phyloP scores from a whole-genome alignment of 2,113 vertebrate species.

The Neomonachus schauinslandi region DNA sequence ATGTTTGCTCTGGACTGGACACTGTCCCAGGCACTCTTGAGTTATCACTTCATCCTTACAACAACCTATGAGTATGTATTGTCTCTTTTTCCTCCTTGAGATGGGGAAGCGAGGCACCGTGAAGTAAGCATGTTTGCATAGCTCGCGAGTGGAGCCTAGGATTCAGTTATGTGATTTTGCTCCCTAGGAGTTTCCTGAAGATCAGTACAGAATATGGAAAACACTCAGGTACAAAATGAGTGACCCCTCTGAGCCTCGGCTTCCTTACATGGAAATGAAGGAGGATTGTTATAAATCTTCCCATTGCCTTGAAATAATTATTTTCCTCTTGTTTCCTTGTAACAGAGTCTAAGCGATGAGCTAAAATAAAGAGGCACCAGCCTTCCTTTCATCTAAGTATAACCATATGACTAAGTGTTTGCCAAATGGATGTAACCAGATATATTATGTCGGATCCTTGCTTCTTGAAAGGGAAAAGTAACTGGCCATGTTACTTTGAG shows the following conservation, averaged over 20 bases:
- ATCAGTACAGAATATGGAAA: not conserved
- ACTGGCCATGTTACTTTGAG: too few species aligned
- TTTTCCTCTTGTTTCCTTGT: not conserved
- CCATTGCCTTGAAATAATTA: too few species aligned
- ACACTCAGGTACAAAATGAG: not conserved
- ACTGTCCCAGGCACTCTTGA: not conserved
- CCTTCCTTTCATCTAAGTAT: not conserved
- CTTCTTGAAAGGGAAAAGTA: not conserved
- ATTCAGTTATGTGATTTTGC: too few species aligned
- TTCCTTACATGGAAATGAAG: not conserved
- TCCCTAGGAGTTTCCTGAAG: not conserved
- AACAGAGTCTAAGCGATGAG: not conserved
- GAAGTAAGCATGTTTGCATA: fast-evolving
- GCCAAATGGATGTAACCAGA: not conserved
- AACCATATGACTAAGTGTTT: not conserved
- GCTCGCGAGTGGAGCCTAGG: fast-evolving
- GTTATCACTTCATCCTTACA: not conserved
- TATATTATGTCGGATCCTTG: not conserved
- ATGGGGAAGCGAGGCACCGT: not conserved
- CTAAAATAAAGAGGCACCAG: not conserved
- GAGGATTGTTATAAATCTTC: not conserved
- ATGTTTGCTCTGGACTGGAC: too few species aligned
- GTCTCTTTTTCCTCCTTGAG: not conserved
- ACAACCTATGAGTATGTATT: too few species aligned
- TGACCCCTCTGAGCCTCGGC: too few species aligned